Base-by-base conservation (phyloP, 2,797 vertebrate species). In the Perodicticus potto region DNA sequence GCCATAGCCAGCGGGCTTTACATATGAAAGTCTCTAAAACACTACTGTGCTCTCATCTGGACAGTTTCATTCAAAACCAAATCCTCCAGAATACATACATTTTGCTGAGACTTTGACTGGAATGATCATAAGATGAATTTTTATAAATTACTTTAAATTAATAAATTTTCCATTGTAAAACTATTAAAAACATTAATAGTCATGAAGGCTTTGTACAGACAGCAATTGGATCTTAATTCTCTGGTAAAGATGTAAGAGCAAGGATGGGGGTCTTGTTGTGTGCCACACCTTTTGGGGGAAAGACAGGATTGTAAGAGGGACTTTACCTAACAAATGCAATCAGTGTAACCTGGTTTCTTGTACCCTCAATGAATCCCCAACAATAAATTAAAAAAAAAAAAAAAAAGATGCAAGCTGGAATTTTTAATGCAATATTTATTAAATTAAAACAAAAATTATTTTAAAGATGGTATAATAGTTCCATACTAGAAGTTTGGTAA, bases 61-160 rank as follows among this genome's bases (percentile, higher is more conserved):
- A 69, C 80, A 23, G 1, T 59, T 2, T 5, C 2, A 86, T 96
- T 97, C 69, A 49, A 80, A 83, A 89, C 25, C 88, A 96, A 97
- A 80, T 0, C 23, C 63, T 69, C 27, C 40, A 94, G 27, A 97
- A 95, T 90, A 37, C 93, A 49, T 63, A 11, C 23, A 1, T 74
- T 85, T 59, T 69, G 53, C 14, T 65, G 2, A 32, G 37, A 65
- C 4, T n/a, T 92, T 86, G 10, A 34, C 2, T 89, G 37, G 17
- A 86, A 73, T 89, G 34, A 84, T n/a, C 85, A 61, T 78, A 61
- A 93, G 22, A 92, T 94, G 45, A 37, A 65, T 88, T 97, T 96
- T 96, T 74, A 76, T 87, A 97, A 96, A 93, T 76, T 95, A 94
- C 22, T 97, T 97, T 90, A 97, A 23, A 77, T n/a, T 13, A 53